Evolutionary conservation across 2,888 invertebrate genomes (phyloP).

Genomic region (Pseudococcus jackbeardsleyi): DNA sequence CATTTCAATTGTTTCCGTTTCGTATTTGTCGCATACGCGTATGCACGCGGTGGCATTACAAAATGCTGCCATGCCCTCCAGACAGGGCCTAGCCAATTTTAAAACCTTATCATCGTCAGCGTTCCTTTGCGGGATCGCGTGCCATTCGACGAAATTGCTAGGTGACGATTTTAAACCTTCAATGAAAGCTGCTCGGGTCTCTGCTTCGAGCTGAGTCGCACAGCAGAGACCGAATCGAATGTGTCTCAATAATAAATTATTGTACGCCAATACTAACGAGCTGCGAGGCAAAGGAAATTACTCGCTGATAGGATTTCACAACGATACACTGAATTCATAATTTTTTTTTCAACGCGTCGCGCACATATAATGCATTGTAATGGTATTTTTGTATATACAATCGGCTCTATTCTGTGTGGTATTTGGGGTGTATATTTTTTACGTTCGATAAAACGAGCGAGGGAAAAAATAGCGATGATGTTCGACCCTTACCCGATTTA

Average conservation of each 20-base stretch:
- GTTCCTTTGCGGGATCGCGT: slow-evolving; percentile 10
- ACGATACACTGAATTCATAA: slow-evolving; percentile 26
- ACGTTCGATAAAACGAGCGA: slow-evolving; percentile 16
- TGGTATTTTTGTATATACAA: slow-evolving; percentile 15
- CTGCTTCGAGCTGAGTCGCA: background rate
- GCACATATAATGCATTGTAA: slow-evolving; percentile 5
- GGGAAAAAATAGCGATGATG: background rate
- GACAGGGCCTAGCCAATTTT: background rate
- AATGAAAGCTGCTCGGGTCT: background rate
- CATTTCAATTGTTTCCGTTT: slow-evolving; percentile 33
- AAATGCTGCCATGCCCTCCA: background rate
- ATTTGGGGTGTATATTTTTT: slow-evolving; percentile 24
- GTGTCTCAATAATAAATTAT: slow-evolving; percentile 37
- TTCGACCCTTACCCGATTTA: background rate
- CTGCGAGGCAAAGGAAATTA: slow-evolving; percentile 29
- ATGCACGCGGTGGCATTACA: background rate
- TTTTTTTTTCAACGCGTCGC: background rate
- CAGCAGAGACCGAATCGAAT: background rate
- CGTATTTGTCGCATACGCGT: slow-evolving; percentile 25
- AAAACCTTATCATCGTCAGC: background rate
- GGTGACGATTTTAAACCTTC: slow-evolving; percentile 7
- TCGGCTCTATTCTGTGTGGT: background rate
- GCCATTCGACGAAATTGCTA: slow-evolving; percentile 23
- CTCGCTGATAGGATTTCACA: slow-evolving; percentile 12
- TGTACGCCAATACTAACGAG: slow-evolving; percentile 30